These are phyloP conservation scores for Anser cygnoides DNA, from an alignment of 2,113 vertebrate species.

Conservation along the genomic window DNA sequence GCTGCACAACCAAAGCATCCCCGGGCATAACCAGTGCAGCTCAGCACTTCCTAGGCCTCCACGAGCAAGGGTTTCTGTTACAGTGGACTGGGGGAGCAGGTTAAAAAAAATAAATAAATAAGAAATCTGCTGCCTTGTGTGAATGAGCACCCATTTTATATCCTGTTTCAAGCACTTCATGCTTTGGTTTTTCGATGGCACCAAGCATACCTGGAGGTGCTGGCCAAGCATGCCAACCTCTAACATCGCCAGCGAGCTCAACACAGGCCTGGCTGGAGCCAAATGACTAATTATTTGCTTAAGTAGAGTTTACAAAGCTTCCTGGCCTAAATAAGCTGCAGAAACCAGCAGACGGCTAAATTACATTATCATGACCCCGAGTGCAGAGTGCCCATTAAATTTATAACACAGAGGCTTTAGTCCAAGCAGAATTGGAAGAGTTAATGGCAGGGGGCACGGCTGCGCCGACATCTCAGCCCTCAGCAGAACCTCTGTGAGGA, in stretches of 20 bases:
- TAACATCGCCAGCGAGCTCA: background rate
- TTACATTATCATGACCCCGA: background rate
- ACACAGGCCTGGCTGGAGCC: background rate
- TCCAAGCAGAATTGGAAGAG: background rate
- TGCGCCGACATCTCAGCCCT: background rate
- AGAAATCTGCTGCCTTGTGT: background rate
- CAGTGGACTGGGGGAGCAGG: background rate
- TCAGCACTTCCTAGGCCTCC: background rate
- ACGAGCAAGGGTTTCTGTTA: background rate
- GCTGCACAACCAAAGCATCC: background rate
- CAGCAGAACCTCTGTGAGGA: background rate
- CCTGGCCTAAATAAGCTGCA: background rate
- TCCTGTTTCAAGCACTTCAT: rapidly evolving
- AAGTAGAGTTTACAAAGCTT: background rate
- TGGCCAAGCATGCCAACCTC: background rate
- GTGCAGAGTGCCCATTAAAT: background rate
- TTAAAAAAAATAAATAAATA: background rate
- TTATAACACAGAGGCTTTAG: background rate
- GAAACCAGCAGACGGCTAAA: background rate
- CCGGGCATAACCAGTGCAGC: background rate
- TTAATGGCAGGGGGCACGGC: rapidly evolving
- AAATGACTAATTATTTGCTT: background rate
- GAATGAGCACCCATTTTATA: background rate
- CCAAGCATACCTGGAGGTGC: background rate
- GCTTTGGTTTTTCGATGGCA: background rate